Conservation (phyloP, 2,113 vertebrate species). For the Pollachius pollachius region DNA sequence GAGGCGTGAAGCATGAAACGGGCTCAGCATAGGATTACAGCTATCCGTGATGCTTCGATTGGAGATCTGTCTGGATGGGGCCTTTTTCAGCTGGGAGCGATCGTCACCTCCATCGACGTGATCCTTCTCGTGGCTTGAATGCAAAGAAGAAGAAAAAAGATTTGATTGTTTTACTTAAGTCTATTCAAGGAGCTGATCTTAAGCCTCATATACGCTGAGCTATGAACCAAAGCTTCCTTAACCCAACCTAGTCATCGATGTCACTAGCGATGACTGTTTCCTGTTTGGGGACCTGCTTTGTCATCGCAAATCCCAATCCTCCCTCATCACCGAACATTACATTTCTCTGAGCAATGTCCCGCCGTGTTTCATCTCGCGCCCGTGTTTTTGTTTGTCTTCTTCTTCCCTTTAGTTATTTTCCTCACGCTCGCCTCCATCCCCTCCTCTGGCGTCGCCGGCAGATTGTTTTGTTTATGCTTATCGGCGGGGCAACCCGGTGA, state of each 20-base stretch:
- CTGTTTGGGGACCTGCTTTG: background rate
- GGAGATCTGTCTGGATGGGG: background rate
- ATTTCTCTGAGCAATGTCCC: constrained; percentile 44
- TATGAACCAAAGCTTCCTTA: too few relatives aligned
- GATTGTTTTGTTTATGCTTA: constrained; percentile 60
- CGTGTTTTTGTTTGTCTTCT: background rate
- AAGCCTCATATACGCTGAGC: too few relatives aligned
- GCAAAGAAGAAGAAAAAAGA: too few relatives aligned
- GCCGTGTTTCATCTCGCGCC: constrained; percentile 13
- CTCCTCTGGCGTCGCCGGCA: constrained; percentile 44
- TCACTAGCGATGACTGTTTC: too few relatives aligned
- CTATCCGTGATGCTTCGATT: constrained; percentile 38
- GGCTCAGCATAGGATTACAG: constrained; percentile 57
- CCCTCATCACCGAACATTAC: constrained; percentile 44
- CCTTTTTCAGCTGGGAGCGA: too few relatives aligned
- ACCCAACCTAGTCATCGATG: too few relatives aligned
- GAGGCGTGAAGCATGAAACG: constrained; percentile 70
- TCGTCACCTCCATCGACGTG: too few relatives aligned
- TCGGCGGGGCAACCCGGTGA: constrained; percentile 61
- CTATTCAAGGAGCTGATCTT: too few relatives aligned
- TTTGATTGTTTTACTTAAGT: too few relatives aligned
- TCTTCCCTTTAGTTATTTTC: constrained; percentile 15
- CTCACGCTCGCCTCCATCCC: constrained; percentile 50
- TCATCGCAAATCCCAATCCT: constrained; percentile 23
- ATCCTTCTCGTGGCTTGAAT: too few relatives aligned